These are phyloP conservation scores for Agapornis canus DNA, from an alignment of 2,797 vertebrate genomes.

Conservation along the genomic window DNA sequence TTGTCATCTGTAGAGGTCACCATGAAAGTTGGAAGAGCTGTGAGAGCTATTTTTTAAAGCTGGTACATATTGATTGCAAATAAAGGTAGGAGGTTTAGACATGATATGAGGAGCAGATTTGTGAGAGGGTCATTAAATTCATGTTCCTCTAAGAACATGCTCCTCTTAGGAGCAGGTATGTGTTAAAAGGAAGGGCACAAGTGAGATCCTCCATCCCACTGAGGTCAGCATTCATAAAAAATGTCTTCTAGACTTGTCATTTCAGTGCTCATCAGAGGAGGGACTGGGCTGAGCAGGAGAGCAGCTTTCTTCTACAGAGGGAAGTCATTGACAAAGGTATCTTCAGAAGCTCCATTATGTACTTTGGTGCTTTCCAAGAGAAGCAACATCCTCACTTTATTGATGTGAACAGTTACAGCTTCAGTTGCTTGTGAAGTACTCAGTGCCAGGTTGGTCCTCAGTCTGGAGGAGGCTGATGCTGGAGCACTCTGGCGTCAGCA, in stretches of 20 bases:
- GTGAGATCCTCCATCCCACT: background rate
- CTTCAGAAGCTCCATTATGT: background rate
- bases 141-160: background rate
- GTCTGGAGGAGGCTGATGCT: background rate
- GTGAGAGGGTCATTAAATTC: background rate
- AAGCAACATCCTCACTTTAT: background rate
- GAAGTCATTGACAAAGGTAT: background rate
- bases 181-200: background rate
- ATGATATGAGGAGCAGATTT: background rate
- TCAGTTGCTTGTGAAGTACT: background rate
- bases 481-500: background rate
- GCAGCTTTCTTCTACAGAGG: background rate
- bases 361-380: background rate
- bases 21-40: slow-evolving; percentile 1
- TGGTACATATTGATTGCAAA: background rate
- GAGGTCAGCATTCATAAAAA: background rate
- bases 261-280: background rate
- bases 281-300: background rate
- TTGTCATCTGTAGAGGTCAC: slow-evolving; percentile 4
- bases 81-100: background rate
- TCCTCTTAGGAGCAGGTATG: background rate
- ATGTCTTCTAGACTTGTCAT: background rate
- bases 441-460: background rate
- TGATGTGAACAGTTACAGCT: background rate
- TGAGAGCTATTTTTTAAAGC: background rate